Conservation (phyloP, 2,888 invertebrate genomes). For the Athalia rosae region DNA sequence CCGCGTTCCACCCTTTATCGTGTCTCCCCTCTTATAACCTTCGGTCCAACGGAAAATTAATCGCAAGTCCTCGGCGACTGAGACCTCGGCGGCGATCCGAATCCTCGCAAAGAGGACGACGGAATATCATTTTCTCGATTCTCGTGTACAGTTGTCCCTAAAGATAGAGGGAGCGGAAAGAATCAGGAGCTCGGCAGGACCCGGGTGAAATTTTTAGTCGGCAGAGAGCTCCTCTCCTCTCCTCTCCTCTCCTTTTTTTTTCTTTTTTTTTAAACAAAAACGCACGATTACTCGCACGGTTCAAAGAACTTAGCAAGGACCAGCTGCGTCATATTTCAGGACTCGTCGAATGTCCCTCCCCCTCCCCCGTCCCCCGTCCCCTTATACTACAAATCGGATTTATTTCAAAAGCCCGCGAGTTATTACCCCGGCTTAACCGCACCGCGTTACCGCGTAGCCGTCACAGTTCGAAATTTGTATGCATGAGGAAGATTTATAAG, state of each 20-base stretch:
- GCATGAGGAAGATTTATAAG: too few species aligned
- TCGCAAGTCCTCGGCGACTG: slow-evolving; percentile 8
- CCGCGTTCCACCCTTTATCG: too few species aligned
- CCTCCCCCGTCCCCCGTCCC: neutral
- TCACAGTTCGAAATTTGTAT: too few species aligned
- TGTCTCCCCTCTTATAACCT: slow-evolving; percentile 21
- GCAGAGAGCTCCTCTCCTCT: too few species aligned
- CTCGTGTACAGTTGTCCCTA: neutral
- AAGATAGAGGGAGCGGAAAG: neutral
- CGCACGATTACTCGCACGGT: slow-evolving; percentile 17
- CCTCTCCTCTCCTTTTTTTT: neutral
- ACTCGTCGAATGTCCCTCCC: slow-evolving; percentile 28
- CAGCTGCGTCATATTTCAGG: slow-evolving; percentile 31
- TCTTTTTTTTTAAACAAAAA: slow-evolving; percentile 2
- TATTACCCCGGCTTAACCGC: slow-evolving; percentile 35
- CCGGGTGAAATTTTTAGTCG: too few species aligned
- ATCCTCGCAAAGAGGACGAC: slow-evolving; percentile 9
- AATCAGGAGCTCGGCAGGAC: too few species aligned
- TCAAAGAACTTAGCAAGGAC: neutral
- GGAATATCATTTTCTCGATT: slow-evolving; percentile 27
- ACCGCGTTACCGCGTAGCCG: too few species aligned
- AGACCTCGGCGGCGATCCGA: slow-evolving; percentile 20
- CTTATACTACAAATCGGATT: slow-evolving; percentile 27
- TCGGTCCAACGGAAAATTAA: too few species aligned
- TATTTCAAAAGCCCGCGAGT: slow-evolving; percentile 34